Conservation (phyloP, 2,888 invertebrate species). For the Lysandra coridon region DNA sequence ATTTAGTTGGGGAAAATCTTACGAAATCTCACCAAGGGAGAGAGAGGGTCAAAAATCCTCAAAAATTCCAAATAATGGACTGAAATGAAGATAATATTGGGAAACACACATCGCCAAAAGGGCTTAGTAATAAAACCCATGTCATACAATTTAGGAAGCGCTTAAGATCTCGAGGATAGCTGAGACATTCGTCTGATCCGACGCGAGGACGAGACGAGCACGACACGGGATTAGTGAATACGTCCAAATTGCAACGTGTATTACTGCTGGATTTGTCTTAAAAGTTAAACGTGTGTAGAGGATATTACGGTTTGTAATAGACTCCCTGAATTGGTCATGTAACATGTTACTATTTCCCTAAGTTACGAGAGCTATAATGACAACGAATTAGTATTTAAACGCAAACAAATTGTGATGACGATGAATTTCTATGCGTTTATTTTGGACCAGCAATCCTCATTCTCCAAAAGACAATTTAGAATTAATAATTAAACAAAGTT, state of each 20-base stretch:
- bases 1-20: too few species aligned
- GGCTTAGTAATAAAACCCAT: neutral
- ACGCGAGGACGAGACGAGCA: neutral
- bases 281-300: neutral
- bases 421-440: neutral
- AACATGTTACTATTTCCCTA: neutral
- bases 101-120: neutral
- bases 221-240: neutral
- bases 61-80: too few species aligned
- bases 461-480: neutral
- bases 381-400: neutral
- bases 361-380: neutral
- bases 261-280: neutral
- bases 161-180: neutral
- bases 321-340: neutral
- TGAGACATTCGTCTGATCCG: neutral
- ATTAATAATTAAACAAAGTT: conserved; percentile 10
- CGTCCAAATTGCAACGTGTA: neutral
- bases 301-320: neutral
- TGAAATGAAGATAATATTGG: too few species aligned
- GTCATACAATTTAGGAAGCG: neutral
- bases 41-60: too few species aligned
- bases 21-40: too few species aligned
- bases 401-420: neutral
- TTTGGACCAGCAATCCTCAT: neutral